Evolutionary conservation across 2,888 invertebrate species (phyloP).

Genomic region (Drosophila kambysellisi): DNA sequence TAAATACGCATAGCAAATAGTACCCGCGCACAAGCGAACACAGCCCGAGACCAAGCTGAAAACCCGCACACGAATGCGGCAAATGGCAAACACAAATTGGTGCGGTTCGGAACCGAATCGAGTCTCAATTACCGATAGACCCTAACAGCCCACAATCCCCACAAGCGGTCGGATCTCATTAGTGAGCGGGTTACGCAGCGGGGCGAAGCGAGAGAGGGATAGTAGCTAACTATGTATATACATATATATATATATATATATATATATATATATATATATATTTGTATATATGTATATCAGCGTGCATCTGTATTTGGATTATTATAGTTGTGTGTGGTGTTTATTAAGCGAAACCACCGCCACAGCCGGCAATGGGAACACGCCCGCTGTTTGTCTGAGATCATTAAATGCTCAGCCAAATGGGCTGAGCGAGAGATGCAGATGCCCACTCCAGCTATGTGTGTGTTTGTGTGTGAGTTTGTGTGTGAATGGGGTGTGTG

Average conservation of each 20-base stretch:
- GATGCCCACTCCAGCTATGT: conserved; percentile 34
- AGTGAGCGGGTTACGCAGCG: conserved; percentile 62
- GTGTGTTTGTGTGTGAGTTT: conserved; percentile 5
- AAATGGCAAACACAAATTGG: conserved; percentile 70
- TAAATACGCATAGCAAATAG: background rate
- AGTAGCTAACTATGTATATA: background rate
- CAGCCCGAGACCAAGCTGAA: conserved; percentile 10
- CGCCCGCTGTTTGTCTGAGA: conserved; percentile 65
- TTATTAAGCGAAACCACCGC: conserved; percentile 54
- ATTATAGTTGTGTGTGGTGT: conserved; percentile 30
- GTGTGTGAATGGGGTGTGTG: conserved; percentile 37
- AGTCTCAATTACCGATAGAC: conserved; percentile 71
- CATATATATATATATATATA: background rate
- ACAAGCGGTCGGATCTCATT: conserved; percentile 66
- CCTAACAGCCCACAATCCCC: conserved; percentile 38
- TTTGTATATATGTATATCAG: background rate
- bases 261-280: background rate
- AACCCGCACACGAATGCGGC: conserved; percentile 51
- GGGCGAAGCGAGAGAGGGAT: background rate
- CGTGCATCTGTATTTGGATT: conserved; percentile 19
- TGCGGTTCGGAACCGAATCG: conserved; percentile 71
- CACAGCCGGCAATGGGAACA: conserved; percentile 48
- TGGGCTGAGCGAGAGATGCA: conserved; percentile 54
- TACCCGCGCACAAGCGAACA: background rate
- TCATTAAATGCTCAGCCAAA: conserved; percentile 76